Conservation (phyloP, 1,140 invertebrate genomes). For the Drosophila auraria region DNA sequence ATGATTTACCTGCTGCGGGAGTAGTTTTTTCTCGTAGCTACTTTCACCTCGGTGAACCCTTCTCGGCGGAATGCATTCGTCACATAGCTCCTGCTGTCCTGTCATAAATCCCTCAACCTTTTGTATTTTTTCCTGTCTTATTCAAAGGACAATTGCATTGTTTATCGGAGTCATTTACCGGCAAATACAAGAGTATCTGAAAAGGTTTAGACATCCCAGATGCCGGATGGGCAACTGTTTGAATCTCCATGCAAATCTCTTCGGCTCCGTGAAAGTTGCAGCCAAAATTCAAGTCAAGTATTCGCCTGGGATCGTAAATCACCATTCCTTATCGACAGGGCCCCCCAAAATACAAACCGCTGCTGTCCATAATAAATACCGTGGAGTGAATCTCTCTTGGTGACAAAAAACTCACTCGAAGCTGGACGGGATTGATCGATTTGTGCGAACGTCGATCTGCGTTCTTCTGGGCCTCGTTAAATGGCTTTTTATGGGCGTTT, state of each 20-base stretch:
- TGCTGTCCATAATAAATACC: conserved; percentile 28
- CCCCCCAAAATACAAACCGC: conserved; percentile 42
- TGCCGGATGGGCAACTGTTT: conserved; percentile 30
- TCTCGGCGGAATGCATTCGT: conserved; percentile 54
- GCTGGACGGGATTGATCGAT: conserved; percentile 56
- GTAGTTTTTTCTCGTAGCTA: background rate
- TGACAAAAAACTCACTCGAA: conserved; percentile 49
- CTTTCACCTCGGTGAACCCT: conserved; percentile 64
- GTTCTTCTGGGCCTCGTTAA: conserved; percentile 69
- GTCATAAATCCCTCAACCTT: conserved; percentile 68
- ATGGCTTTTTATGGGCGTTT: conserved; percentile 75
- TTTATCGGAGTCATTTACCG: conserved; percentile 59
- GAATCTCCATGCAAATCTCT: conserved; percentile 14
- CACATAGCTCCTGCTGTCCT: conserved; percentile 65
- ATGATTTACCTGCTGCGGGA: conserved; percentile 32
- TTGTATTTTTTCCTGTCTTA: conserved; percentile 14
- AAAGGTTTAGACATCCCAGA: conserved; percentile 20
- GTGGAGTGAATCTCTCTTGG: background rate
- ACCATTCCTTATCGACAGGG: conserved; percentile 47
- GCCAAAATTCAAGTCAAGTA: conserved; percentile 61
- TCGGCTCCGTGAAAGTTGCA: conserved; percentile 58
- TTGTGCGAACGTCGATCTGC: conserved; percentile 42
- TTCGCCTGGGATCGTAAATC: conserved; percentile 65
- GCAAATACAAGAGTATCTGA: conserved; percentile 26
- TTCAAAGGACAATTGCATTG: conserved; percentile 41